Evolutionary conservation across 2,113 vertebrate species (phyloP).

Genomic region (Entelurus aequoreus): DNA sequence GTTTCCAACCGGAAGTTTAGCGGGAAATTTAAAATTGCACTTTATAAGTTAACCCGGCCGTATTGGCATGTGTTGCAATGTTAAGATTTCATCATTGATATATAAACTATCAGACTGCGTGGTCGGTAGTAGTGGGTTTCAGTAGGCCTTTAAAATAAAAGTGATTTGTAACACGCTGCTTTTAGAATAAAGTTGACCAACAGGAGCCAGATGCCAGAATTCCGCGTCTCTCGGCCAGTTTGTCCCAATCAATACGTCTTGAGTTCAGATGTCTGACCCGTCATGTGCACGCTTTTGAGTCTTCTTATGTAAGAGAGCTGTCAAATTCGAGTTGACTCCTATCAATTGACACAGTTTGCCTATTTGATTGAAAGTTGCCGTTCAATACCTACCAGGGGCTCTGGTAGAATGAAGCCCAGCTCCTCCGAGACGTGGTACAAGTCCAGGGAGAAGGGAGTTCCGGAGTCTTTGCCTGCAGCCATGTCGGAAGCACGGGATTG

Average conservation of each 20-base stretch:
- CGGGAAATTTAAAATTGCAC: no score
- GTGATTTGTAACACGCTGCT: neutral
- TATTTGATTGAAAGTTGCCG: neutral
- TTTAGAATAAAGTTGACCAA: conserved; percentile 22
- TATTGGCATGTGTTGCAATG: no score
- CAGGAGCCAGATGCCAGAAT: conserved; percentile 2
- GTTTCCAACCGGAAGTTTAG: no score
- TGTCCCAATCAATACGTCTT: conserved; percentile 8
- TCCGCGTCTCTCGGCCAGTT: conserved; percentile 1
- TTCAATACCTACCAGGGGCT: conserved; percentile 65
- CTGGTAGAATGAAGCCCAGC: conserved; percentile 81
- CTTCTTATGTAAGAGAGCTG: neutral
- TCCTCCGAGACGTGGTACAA: conserved; percentile 81
- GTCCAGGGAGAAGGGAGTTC: conserved; percentile 52
- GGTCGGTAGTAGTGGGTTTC: no score
- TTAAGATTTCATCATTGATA: no score
- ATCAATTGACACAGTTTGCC: neutral
- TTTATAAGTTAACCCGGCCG: no score
- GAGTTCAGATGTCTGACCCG: conserved; percentile 1
- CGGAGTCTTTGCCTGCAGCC: conserved; percentile 35
- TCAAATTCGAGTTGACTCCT: neutral
- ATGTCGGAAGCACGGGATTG: conserved; percentile 23
- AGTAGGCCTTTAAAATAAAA: no score
- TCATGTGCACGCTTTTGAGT: neutral
- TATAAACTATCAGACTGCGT: no score